Evolutionary conservation across 2,797 vertebrate genomes (phyloP).

Genomic region (Catostomus latipinnis): DNA sequence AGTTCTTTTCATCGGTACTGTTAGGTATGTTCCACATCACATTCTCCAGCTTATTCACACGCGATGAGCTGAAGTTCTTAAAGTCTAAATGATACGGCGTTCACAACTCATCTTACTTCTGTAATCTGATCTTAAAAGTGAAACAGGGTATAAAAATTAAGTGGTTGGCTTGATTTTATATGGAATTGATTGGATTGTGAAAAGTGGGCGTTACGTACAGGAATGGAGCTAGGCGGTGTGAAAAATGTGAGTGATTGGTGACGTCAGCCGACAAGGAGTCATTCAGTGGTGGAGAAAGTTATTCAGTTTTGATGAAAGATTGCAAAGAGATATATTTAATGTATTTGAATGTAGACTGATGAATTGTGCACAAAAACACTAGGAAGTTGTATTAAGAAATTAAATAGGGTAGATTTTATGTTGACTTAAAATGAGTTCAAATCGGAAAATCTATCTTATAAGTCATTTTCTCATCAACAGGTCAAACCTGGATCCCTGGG

Average conservation of each 20-base stretch:
- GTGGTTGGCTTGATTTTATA: neutral
- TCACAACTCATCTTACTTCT: neutral
- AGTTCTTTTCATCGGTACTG: conserved; percentile 84
- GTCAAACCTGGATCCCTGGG: conserved; percentile 85
- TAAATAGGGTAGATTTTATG: neutral
- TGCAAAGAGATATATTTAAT: too few relatives aligned
- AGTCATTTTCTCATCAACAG: conserved; percentile 63
- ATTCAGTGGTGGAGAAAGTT: neutral
- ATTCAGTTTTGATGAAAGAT: neutral
- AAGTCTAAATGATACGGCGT: neutral
- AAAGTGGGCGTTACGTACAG: neutral
- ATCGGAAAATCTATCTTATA: neutral
- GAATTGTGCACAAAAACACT: too few relatives aligned
- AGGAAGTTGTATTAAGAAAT: too few relatives aligned
- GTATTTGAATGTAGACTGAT: too few relatives aligned
- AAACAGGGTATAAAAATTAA: neutral
- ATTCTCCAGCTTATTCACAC: conserved; percentile 6
- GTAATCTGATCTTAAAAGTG: neutral
- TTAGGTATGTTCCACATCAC: conserved; percentile 76
- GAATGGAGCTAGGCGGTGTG: neutral
- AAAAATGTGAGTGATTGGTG: neutral
- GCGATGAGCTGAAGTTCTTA: neutral
- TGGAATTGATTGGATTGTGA: neutral
- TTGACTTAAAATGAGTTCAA: neutral
- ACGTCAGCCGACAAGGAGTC: neutral